These are phyloP conservation scores for Drosophila putrida DNA, from an alignment of 2,888 invertebrate species.

Conservation along the genomic window DNA sequence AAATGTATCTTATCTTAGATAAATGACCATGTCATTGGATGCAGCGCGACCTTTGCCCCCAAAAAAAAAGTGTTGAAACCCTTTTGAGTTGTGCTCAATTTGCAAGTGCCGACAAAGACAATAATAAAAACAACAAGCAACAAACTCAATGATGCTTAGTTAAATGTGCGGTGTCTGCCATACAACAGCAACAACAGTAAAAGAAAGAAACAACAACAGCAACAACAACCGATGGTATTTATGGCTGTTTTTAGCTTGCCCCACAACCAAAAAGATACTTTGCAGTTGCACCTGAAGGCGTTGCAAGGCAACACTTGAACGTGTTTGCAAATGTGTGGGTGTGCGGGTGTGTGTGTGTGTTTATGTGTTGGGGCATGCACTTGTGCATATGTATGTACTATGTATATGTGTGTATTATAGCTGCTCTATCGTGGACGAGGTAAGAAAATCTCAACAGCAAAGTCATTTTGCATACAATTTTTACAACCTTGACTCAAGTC, in stretches of 20 bases:
- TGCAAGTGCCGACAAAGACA: constrained; percentile 14
- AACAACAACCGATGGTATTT: constrained; percentile 26
- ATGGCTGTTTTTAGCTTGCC: constrained; percentile 47
- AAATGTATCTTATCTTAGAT: not conserved
- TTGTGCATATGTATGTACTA: constrained; percentile 6
- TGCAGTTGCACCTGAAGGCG: constrained; percentile 32
- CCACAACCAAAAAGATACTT: constrained; percentile 25
- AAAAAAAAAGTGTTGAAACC: constrained; percentile 28
- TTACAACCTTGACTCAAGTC: constrained; percentile 69
- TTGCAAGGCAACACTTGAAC: constrained; percentile 45
- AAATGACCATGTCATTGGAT: not conserved
- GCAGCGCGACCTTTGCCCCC: constrained; percentile 18
- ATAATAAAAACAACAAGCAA: constrained; percentile 3
- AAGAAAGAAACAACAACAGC: constrained; percentile 18
- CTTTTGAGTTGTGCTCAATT: constrained; percentile 15
- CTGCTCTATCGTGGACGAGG: constrained; percentile 61
- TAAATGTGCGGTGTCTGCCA: constrained; percentile 40
- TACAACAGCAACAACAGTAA: constrained; percentile 16
- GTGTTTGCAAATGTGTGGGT: constrained; percentile 9
- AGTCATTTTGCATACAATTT: constrained; percentile 72
- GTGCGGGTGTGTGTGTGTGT: constrained; percentile 9
- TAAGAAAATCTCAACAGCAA: constrained; percentile 69
- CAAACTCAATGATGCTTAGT: constrained; percentile 51
- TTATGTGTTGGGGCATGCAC: not conserved
- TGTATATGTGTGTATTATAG: constrained; percentile 15